Evolutionary conservation across 2,113 vertebrate species (phyloP).

Genomic region (Mustela lutreola): DNA sequence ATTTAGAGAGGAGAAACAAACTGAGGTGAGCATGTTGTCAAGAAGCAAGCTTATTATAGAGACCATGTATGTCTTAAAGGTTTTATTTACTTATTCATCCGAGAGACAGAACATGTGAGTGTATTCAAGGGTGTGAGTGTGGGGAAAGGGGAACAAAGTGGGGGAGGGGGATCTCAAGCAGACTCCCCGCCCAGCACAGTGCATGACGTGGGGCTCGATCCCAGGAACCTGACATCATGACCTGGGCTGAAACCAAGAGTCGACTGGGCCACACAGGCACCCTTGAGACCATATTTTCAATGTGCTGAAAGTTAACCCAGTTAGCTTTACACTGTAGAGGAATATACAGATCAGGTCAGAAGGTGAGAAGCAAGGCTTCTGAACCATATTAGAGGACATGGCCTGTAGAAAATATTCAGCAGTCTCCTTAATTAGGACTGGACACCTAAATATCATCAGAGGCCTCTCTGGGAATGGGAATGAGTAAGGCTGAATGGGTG

Average conservation of each 20-base stretch:
- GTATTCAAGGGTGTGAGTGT: not conserved
- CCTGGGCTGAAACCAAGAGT: not conserved
- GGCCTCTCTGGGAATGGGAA: not conserved
- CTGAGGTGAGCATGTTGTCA: not conserved
- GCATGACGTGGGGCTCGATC: fast-evolving
- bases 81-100: not conserved
- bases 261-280: not conserved
- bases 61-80: not conserved
- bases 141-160: not conserved
- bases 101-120: not conserved
- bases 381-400: not conserved
- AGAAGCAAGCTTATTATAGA: not conserved
- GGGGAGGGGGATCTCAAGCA: not conserved
- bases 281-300: not conserved
- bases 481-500: not conserved
- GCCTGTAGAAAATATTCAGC: not conserved
- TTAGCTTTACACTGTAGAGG: constrained; percentile 32
- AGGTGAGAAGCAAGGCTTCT: constrained; percentile 24
- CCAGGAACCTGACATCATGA: not conserved
- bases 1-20: constrained; percentile 11
- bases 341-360: not conserved
- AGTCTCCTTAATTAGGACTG: not conserved
- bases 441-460: constrained; percentile 33
- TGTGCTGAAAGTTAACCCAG: not conserved
- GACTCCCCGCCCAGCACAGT: not conserved